A percentile compares a stretch with the other conserved stretches of the same genome.
These are phyloP conservation scores for Stenodera caucasica DNA, from an alignment of 2,888 invertebrate species.

Conservation along the genomic window DNA sequence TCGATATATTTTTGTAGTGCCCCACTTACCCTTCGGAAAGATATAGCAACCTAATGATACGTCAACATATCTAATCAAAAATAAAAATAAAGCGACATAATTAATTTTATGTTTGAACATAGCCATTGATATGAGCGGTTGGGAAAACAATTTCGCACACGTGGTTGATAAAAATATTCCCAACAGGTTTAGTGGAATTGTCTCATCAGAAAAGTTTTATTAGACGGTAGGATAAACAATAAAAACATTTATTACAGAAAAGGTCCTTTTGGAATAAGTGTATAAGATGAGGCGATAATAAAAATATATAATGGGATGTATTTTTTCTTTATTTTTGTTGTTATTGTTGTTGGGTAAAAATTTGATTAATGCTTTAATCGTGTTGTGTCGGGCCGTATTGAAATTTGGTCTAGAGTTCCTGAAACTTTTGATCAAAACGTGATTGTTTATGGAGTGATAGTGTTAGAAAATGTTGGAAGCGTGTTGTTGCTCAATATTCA, in stretches of 20 bases:
- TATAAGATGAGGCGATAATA: background rate
- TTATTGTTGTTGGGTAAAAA: constrained; percentile 1
- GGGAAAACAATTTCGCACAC: constrained; percentile 8
- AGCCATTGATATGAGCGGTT: constrained; percentile 11
- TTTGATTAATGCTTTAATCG: constrained; percentile 2
- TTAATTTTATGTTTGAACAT: constrained; percentile 15
- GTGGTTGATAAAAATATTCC: background rate
- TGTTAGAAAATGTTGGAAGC: background rate
- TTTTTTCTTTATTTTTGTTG: constrained; percentile 6
- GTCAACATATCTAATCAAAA: constrained; percentile 24
- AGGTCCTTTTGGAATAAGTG: constrained; percentile 1
- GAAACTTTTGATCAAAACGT: background rate
- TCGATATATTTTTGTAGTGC: background rate
- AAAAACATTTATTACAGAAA: constrained; percentile 20
- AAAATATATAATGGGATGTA: background rate
- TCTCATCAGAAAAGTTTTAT: constrained; percentile 13
- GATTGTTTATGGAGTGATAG: background rate
- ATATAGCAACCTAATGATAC: constrained; percentile 55
- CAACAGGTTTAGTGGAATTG: constrained; percentile 3
- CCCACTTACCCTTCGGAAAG: constrained; percentile 54
- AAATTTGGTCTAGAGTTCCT: background rate
- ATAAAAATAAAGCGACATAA: constrained; percentile 21
- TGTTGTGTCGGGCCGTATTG: background rate
- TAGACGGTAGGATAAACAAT: constrained; percentile 10
- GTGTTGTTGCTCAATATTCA: background rate